Percentiles rank a stretch among this genome's conserved stretches.
phyloP scores from a whole-genome alignment of 2,888 invertebrate genomes.

The Notodonta ziczac region DNA sequence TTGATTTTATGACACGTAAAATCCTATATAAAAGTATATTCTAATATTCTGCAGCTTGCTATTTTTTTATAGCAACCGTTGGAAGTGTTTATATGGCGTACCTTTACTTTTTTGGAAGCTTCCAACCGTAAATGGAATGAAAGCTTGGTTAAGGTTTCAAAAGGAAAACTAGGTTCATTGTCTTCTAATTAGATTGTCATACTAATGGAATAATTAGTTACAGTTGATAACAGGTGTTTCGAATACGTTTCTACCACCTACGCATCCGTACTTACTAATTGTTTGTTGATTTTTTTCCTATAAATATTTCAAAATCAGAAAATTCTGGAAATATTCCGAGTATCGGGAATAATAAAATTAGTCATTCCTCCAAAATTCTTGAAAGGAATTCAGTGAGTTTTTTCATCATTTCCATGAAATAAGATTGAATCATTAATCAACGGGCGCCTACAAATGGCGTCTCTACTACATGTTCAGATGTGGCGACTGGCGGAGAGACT shows the following conservation, averaged over 20 bases:
- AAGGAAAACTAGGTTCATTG: constrained; percentile 5
- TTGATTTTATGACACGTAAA: constrained; percentile 3
- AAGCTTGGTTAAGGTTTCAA: not conserved
- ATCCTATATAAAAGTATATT: constrained; percentile 21
- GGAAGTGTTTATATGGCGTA: not conserved
- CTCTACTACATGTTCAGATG: constrained; percentile 14
- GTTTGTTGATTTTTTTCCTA: not conserved
- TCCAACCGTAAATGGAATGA: not conserved
- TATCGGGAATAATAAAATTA: constrained; percentile 35
- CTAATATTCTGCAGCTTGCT: not conserved
- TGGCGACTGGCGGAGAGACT: constrained; percentile 12
- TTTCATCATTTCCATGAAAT: constrained; percentile 38
- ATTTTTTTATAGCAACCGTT: too few species aligned
- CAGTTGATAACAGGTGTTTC: not conserved
- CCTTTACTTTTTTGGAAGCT: not conserved
- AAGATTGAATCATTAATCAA: constrained; percentile 43
- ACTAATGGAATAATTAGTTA: not conserved
- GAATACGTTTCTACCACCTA: not conserved
- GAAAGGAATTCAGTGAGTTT: constrained; percentile 36
- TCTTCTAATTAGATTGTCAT: constrained; percentile 3
- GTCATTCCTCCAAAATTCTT: constrained; percentile 43
- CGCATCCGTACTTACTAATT: not conserved
- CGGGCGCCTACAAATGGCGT: constrained; percentile 14
- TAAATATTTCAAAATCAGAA: not conserved
- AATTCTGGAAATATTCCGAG: constrained; percentile 10